Evolutionary conservation across 2,888 invertebrate species (phyloP).

Genomic region (Psylliodes chrysocephalus): DNA sequence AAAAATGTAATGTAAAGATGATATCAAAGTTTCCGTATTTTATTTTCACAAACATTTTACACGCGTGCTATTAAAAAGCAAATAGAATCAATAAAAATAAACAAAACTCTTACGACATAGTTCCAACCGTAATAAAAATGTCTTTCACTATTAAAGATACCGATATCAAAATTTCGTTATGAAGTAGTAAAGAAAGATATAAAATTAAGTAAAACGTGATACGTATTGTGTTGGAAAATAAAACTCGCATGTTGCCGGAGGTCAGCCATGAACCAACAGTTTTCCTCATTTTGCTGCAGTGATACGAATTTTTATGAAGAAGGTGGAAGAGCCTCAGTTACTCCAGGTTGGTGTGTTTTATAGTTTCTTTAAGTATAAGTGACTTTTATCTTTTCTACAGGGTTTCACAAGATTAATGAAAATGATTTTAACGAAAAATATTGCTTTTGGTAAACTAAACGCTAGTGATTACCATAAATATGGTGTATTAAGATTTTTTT

Average conservation of each 20-base stretch:
- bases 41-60: no score
- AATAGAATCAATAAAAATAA: neutral
- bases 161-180: conserved; percentile 11
- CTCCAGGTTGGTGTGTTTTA: no score
- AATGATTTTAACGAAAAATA: no score
- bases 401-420: no score
- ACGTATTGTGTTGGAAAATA: neutral
- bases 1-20: no score
- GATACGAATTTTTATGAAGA: conserved; percentile 10
- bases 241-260: neutral
- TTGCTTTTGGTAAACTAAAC: no score
- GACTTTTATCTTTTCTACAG: no score
- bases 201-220: conserved; percentile 17
- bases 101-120: neutral
- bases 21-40: no score
- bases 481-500: no score
- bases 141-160: neutral
- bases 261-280: neutral
- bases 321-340: neutral
- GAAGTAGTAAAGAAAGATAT: conserved; percentile 1
- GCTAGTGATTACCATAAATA: no score
- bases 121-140: neutral
- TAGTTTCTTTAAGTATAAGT: no score
- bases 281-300: conserved; percentile 5
- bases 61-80: no score